Evolutionary conservation across 2,113 vertebrate genomes (phyloP).

Genomic region (Hepsetus odoe): DNA sequence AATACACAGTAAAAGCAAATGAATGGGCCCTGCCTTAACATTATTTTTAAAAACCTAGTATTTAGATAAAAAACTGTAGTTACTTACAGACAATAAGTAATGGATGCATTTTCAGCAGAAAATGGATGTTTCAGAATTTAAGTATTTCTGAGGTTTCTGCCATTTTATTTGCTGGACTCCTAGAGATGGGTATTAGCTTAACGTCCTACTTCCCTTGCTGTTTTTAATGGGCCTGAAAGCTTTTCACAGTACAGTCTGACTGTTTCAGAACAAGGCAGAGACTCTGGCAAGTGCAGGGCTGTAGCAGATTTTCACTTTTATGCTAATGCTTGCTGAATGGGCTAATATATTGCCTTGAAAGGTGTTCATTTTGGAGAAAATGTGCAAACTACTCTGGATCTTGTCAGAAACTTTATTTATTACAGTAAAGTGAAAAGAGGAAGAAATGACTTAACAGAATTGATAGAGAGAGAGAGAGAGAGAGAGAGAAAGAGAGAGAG

Average conservation of each 20-base stretch:
- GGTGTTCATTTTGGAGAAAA: background rate
- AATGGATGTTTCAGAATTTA: background rate
- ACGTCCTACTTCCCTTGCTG: background rate
- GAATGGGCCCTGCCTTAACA: no score
- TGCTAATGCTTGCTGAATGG: background rate
- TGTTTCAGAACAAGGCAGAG: background rate
- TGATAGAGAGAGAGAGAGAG: slow-evolving; percentile 53
- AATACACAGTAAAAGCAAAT: no score
- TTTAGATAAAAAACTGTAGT: no score
- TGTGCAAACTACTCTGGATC: background rate
- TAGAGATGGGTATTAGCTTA: background rate
- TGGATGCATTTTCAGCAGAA: no score
- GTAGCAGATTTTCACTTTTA: background rate
- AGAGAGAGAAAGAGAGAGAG: slow-evolving; percentile 53
- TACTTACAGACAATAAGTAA: no score
- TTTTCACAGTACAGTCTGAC: background rate
- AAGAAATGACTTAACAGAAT: slow-evolving; percentile 68
- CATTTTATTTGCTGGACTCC: background rate
- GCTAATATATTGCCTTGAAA: background rate
- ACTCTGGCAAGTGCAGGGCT: no score
- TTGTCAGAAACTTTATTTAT: slow-evolving; percentile 43
- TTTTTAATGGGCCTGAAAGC: background rate
- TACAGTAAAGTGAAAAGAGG: slow-evolving; percentile 58
- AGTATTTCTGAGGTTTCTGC: background rate
- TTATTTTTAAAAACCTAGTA: no score